Conservation (phyloP, 2,113 vertebrate species). For the Ornithorhynchus anatinus region DNA sequence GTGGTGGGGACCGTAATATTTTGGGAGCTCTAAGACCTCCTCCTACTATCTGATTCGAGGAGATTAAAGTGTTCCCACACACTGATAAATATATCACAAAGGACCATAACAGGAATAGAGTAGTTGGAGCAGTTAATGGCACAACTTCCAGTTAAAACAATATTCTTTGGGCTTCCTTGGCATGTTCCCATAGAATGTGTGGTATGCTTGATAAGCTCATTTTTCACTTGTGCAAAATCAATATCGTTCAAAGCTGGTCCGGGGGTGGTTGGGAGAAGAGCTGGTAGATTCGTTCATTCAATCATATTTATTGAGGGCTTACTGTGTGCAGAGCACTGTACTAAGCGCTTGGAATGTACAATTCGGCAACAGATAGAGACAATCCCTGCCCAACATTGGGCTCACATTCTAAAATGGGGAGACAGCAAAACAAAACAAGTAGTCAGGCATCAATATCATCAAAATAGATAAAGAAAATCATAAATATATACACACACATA, state of each 20-base stretch:
- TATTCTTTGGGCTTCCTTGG: conserved; percentile 36
- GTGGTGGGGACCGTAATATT: conserved; percentile 30
- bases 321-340: too few relatives aligned
- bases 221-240: conserved; percentile 49
- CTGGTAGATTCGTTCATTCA: too few relatives aligned
- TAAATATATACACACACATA: too few relatives aligned
- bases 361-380: too few relatives aligned
- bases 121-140: conserved; percentile 38
- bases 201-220: conserved; percentile 35
- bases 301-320: too few relatives aligned
- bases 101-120: conserved; percentile 28
- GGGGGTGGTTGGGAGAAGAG: too few relatives aligned
- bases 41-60: conserved; percentile 25
- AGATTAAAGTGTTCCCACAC: conserved; percentile 26
- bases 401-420: too few relatives aligned
- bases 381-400: too few relatives aligned
- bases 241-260: conserved; percentile 35
- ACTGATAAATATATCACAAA: conserved; percentile 36
- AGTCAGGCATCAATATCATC: too few relatives aligned
- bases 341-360: too few relatives aligned
- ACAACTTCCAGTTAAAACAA: conserved; percentile 52
- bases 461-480: too few relatives aligned
- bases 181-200: conserved; percentile 18
- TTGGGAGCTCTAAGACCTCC: conserved; percentile 17
- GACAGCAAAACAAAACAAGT: too few relatives aligned